phyloP scores from a whole-genome alignment of 2,113 vertebrate genomes.

The Cyanoramphus novaezelandiae region DNA sequence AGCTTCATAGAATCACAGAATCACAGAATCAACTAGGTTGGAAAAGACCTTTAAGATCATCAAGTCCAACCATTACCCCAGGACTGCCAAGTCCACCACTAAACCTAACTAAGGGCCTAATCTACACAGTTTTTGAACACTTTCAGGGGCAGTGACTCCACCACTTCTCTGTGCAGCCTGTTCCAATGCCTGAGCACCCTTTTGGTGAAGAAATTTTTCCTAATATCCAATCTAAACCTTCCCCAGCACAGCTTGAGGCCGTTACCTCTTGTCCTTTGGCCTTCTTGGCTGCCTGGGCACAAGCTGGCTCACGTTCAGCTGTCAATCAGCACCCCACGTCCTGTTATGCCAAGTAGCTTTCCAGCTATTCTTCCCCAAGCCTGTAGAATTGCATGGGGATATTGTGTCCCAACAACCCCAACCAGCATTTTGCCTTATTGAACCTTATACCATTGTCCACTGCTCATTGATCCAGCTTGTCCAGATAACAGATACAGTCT shows the following conservation, averaged over 20 bases:
- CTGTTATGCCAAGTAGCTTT: background rate
- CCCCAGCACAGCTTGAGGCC: background rate
- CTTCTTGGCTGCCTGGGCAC: background rate
- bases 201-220: background rate
- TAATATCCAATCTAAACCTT: background rate
- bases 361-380: background rate
- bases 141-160: background rate
- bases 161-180: background rate
- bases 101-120: background rate
- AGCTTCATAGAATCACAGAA: background rate
- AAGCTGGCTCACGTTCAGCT: background rate
- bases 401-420: background rate
- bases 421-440: background rate
- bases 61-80: background rate
- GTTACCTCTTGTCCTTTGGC: background rate
- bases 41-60: background rate
- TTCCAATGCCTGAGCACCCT: background rate
- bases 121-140: background rate
- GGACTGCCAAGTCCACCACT: background rate
- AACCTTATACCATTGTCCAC: background rate
- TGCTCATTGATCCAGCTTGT: background rate
- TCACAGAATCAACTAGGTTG: background rate
- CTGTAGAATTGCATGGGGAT: background rate
- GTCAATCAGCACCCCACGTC: background rate
- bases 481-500: background rate